phyloP scores from a whole-genome alignment of 2,888 invertebrate genomes.

The Caenorhabditis macrosperma region DNA sequence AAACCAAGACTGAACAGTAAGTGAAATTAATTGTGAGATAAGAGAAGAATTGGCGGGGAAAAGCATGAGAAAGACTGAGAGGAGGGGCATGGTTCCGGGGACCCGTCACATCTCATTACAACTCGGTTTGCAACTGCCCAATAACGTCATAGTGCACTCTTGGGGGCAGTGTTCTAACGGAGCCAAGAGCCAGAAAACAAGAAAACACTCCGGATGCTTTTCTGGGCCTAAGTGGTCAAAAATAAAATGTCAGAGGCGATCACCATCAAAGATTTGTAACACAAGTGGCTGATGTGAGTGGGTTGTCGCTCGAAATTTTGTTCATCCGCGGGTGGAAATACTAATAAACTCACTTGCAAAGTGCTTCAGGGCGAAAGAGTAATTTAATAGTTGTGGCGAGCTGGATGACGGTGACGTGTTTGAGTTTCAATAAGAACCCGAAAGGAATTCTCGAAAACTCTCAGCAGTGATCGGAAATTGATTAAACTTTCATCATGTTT shows the following conservation, averaged over 20 bases:
- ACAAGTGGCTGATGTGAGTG: background rate
- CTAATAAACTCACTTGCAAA: slow-evolving; percentile 60
- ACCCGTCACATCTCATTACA: slow-evolving; percentile 56
- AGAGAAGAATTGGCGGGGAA: background rate
- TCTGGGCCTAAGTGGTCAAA: background rate
- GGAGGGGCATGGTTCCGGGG: slow-evolving; percentile 22
- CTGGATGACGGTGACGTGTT: slow-evolving; percentile 53
- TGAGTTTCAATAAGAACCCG: slow-evolving; percentile 42
- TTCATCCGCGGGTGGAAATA: slow-evolving; percentile 52
- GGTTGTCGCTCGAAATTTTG: slow-evolving; percentile 39
- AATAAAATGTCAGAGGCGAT: slow-evolving; percentile 19
- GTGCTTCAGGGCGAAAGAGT: slow-evolving; percentile 59
- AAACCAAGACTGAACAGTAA: slow-evolving; percentile 37
- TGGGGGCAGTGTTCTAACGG: slow-evolving; percentile 22
- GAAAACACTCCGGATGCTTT: slow-evolving; percentile 13
- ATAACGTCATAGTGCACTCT: slow-evolving; percentile 53
- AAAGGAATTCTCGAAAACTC: background rate
- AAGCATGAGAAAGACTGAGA: slow-evolving; percentile 2
- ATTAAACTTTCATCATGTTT: slow-evolving; percentile 34
- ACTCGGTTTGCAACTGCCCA: slow-evolving; percentile 47
- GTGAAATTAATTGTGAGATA: background rate
- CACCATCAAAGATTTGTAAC: slow-evolving; percentile 15
- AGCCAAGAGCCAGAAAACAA: background rate
- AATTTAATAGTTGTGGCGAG: slow-evolving; percentile 49
- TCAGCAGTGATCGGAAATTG: background rate